These are phyloP conservation scores for Drosophila emarginata DNA, from an alignment of 2,888 invertebrate genomes.

Conservation along the genomic window DNA sequence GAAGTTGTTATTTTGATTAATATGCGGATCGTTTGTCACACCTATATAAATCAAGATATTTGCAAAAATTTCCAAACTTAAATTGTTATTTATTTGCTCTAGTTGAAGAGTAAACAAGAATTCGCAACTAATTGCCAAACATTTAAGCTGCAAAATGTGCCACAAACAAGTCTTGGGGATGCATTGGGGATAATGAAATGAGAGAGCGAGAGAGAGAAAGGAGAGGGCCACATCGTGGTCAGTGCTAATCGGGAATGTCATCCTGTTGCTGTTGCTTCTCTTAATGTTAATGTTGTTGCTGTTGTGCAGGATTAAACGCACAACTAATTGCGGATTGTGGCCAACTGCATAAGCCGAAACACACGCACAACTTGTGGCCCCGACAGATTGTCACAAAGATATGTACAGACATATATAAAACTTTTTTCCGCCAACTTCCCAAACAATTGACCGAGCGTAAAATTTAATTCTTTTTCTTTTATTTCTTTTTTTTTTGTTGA, in stretches of 20 bases:
- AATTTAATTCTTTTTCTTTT: conserved; percentile 49
- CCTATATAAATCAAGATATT: not conserved
- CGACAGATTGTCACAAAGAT: conserved; percentile 12
- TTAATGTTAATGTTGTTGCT: conserved; percentile 5
- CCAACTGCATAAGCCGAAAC: conserved; percentile 38
- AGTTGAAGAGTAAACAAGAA: conserved; percentile 23
- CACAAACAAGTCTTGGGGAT: conserved; percentile 36
- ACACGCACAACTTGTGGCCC: conserved; percentile 1
- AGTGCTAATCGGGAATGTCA: conserved; percentile 38
- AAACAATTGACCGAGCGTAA: conserved; percentile 53
- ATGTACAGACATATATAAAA: conserved; percentile 28
- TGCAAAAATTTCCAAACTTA: not conserved
- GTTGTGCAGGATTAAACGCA: conserved; percentile 52
- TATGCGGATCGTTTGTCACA: not conserved
- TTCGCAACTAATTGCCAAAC: conserved; percentile 41
- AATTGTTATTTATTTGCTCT: not conserved
- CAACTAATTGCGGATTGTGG: conserved; percentile 61
- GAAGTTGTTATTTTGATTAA: not conserved
- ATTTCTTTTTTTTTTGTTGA: conserved; percentile 23
- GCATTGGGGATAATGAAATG: not conserved
- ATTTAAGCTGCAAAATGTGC: conserved; percentile 49
- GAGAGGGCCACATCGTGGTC: conserved; percentile 21
- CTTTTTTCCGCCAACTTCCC: conserved; percentile 22
- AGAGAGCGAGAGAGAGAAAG: not conserved
- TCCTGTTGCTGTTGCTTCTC: conserved; percentile 21